A percentile compares a stretch with the other conserved stretches of the same genome.
phyloP scores from a whole-genome alignment of 1,140 invertebrate species.

The Aphidius gifuensis region DNA sequence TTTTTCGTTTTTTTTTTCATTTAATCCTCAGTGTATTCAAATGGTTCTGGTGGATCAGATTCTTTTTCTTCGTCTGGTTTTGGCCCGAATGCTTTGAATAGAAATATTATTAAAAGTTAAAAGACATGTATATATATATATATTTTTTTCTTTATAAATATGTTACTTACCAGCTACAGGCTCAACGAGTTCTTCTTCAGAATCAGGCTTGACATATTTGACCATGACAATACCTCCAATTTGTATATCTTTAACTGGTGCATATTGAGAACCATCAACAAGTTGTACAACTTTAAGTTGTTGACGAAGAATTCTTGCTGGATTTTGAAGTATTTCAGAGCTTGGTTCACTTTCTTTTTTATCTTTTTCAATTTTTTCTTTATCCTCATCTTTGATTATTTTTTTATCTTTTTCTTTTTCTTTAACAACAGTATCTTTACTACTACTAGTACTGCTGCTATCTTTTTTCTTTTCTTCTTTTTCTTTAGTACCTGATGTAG shows the following conservation, averaged over 20 bases:
- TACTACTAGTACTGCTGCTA: conserved; percentile 60
- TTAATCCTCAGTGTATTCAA: conserved; percentile 90
- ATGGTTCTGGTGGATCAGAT: conserved; percentile 94
- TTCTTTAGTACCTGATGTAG: conserved; percentile 24
- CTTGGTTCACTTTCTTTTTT: conserved; percentile 82
- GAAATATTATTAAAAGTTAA: conserved; percentile 22
- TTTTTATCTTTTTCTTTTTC: conserved; percentile 47
- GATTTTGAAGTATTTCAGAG: conserved; percentile 92
- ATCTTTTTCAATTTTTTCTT: conserved; percentile 59
- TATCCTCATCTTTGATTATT: conserved; percentile 44
- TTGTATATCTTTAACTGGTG: conserved; percentile 84
- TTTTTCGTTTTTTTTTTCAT: not conserved
- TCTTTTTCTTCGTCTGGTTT: conserved; percentile 94
- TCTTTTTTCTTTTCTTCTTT: conserved; percentile 52
- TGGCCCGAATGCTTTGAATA: conserved; percentile 77
- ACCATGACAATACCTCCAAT: conserved; percentile 97
- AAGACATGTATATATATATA: not conserved
- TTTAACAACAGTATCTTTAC: conserved; percentile 57
- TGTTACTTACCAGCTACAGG: conserved; percentile 70
- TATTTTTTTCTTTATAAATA: conserved; percentile 9
- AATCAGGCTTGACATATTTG: conserved; percentile 72
- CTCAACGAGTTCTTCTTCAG: conserved; percentile 85
- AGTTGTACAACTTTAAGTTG: conserved; percentile 86
- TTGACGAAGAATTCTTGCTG: conserved; percentile 88
- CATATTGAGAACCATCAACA: conserved; percentile 76